Percentiles rank a stretch among this genome's conserved stretches.
These are phyloP conservation scores for Kryptopterus vitreolus DNA, from an alignment of 2,797 vertebrate genomes.

Conservation along the genomic window DNA sequence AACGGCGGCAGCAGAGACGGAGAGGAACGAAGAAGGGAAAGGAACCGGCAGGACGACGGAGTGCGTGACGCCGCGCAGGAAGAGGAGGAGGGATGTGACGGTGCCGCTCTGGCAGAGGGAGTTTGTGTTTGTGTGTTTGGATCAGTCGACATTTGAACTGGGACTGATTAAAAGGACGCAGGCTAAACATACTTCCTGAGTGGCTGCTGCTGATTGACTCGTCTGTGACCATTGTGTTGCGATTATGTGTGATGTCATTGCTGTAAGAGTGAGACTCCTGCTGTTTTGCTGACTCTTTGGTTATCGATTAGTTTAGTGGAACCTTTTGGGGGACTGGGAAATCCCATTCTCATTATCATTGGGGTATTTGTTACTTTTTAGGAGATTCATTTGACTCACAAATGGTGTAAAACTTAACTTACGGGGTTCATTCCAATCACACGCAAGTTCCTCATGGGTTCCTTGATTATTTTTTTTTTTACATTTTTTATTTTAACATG, in stretches of 20 bases:
- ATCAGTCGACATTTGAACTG: constrained; percentile 4
- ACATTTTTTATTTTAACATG: no score
- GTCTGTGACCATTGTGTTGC: constrained; percentile 7
- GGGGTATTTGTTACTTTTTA: neutral
- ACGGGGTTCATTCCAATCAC: neutral
- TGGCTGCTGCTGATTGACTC: constrained; percentile 21
- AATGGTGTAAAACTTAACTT: neutral
- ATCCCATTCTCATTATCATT: neutral
- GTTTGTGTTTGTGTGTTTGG: constrained; percentile 41
- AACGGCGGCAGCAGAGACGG: neutral
- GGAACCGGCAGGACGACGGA: constrained; percentile 17
- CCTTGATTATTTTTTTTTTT: no score
- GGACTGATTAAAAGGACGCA: neutral
- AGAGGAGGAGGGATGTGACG: constrained; percentile 11
- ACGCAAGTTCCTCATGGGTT: neutral
- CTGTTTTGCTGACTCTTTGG: constrained; percentile 19
- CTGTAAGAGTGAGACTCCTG: neutral
- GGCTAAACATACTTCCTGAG: neutral
- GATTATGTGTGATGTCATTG: constrained; percentile 21
- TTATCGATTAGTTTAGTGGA: neutral
- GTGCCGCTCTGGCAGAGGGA: constrained; percentile 6
- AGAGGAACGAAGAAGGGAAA: constrained; percentile 3
- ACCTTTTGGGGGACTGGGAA: neutral
- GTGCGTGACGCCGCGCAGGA: neutral
- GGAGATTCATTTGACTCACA: neutral